A percentile compares a stretch with the other conserved stretches of the same genome.
phyloP scores from a whole-genome alignment of 2,113 vertebrate species.

The Eudyptes chrysolophus region DNA sequence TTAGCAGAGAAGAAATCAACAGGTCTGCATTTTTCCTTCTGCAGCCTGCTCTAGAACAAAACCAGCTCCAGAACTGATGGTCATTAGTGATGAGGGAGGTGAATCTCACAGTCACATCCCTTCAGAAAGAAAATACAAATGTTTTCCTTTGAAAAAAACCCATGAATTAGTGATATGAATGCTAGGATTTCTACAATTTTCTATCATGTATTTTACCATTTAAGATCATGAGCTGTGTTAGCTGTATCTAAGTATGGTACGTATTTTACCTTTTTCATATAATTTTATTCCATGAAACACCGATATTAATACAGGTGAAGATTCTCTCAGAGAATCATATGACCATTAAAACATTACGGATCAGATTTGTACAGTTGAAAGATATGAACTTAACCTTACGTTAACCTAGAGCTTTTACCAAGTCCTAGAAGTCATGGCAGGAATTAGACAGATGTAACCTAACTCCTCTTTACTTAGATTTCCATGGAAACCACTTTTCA shows the following conservation, averaged over 20 bases:
- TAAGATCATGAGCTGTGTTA: neutral
- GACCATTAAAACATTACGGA: neutral
- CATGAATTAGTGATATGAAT: neutral
- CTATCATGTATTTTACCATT: neutral
- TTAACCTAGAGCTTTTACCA: slow-evolving; percentile 26
- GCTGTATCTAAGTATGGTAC: neutral
- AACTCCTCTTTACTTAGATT: slow-evolving; percentile 30
- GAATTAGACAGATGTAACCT: slow-evolving; percentile 33
- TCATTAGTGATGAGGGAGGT: neutral
- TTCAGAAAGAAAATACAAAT: neutral
- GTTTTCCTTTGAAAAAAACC: neutral
- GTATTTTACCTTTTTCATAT: neutral
- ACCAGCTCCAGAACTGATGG: neutral
- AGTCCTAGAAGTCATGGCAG: slow-evolving; percentile 17
- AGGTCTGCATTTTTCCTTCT: neutral
- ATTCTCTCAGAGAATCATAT: neutral
- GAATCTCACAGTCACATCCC: neutral
- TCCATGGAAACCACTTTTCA: slow-evolving; percentile 41
- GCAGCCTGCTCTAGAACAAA: neutral
- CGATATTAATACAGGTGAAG: neutral
- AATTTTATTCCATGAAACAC: neutral
- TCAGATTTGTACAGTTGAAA: neutral
- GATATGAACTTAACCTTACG: neutral
- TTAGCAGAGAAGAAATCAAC: neutral
- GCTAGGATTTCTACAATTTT: neutral